Evolutionary conservation across 2,888 invertebrate genomes (phyloP).

Genomic region (Digitonthophagus gazella): DNA sequence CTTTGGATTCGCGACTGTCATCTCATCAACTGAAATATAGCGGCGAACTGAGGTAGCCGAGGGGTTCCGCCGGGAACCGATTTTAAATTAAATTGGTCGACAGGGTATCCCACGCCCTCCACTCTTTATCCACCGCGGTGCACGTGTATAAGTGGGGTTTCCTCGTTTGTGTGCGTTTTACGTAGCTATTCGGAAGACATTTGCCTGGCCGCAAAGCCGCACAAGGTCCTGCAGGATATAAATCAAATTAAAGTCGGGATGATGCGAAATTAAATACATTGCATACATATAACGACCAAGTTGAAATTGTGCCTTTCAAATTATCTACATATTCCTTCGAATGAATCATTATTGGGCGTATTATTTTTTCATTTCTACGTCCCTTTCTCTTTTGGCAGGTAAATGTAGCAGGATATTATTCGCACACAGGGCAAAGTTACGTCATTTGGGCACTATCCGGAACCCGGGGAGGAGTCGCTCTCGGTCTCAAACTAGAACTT

Average conservation of each 20-base stretch:
- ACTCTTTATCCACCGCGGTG: neutral
- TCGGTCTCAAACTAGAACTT: slow-evolving; percentile 16
- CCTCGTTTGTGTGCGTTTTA: neutral
- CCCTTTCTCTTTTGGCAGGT: too few species aligned
- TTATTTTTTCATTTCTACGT: too few species aligned
- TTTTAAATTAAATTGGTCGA: neutral
- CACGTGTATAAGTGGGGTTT: neutral
- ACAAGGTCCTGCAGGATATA: neutral
- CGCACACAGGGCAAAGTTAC: neutral
- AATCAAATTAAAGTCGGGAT: neutral
- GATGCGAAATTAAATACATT: neutral
- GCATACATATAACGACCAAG: too few species aligned
- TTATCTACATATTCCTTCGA: too few species aligned
- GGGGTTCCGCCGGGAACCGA: neutral
- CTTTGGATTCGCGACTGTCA: neutral
- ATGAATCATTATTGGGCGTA: too few species aligned
- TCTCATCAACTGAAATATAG: neutral
- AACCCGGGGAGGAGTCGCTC: neutral
- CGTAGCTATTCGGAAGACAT: neutral
- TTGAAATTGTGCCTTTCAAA: too few species aligned
- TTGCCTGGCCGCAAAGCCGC: neutral
- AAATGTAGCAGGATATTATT: neutral
- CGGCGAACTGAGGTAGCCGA: neutral
- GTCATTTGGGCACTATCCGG: slow-evolving; percentile 1
- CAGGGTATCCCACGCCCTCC: too few species aligned